Base-by-base conservation (phyloP, 2,113 vertebrate genomes). In the Myotis yumanensis region DNA sequence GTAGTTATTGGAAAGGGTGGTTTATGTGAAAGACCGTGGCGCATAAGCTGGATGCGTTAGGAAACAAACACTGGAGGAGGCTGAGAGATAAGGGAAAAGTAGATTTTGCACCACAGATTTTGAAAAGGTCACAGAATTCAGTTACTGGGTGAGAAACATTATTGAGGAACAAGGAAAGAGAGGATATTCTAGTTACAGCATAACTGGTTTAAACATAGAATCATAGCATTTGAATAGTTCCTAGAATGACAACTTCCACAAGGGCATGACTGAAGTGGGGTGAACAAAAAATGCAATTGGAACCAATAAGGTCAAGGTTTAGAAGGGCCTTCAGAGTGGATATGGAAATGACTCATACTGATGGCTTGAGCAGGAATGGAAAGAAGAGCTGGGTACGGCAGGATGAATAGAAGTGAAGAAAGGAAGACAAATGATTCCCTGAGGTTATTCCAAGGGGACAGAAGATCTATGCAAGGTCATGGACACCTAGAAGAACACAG, bases 341-440 rank as follows among this genome's bases (percentile, higher is more conserved):
- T 46, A 25, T 0, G 1, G 48, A 35, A 73, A 76, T 79, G 16
- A 59, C 30, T 90, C 37, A 0, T 20, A 37, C 68, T 46, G 25
- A 35, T 16, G 35, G 14, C 22, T 85, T 71, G 18, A 37, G 15
- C 9, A 12, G 81, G 54, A 71, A 62, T 12, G 23, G 17, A 40
- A 35, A 40, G 40, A 76, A 40, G 37, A 76, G 11, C 35, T 22
- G 14, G 43, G 16, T 6, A 17, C 7, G 32, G 5, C 5, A 28
- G 17, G 23, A 62, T 30, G 22, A 18, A 8, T 1, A 5, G 18
- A 25, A 48, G 28, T 46, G 40, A 43, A 84, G 51, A 40, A 84
- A 11, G 11, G 25, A 69, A 69, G 37, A 54, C 2, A 4, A 7
- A 35, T 7, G 11, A 32, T 12, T 11, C 3, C 2, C 1, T 9